Evolutionary conservation across 2,113 vertebrate species (phyloP).

Genomic region (Trichomycterus rosablanca): DNA sequence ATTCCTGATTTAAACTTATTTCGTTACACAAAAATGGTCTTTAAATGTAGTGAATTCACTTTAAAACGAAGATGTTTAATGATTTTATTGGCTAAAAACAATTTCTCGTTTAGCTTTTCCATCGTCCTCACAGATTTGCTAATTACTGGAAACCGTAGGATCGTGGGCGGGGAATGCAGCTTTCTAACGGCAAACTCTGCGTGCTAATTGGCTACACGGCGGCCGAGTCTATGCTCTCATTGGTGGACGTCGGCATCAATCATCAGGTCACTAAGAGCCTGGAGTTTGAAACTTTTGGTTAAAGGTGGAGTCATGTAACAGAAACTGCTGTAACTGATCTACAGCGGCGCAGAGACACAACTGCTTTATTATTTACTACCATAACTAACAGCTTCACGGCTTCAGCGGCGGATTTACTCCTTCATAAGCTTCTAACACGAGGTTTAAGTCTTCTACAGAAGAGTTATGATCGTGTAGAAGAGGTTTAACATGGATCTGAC

Average conservation of each 20-base stretch:
- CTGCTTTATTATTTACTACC: slow-evolving; percentile 66
- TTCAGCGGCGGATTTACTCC: neutral
- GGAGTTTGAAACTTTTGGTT: neutral
- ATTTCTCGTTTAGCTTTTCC: no score
- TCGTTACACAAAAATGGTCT: no score
- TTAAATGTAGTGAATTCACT: no score
- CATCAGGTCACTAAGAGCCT: neutral
- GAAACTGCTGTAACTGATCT: neutral
- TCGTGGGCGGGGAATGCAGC: neutral
- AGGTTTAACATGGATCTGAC: slow-evolving; percentile 19
- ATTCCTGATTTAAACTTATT: no score
- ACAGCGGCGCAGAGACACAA: slow-evolving; percentile 44
- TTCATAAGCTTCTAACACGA: neutral
- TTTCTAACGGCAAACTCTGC: neutral
- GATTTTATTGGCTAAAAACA: no score
- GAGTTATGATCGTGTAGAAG: no score
- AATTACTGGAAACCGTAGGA: neutral
- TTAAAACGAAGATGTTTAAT: no score
- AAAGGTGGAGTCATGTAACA: neutral
- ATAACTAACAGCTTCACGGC: slow-evolving; percentile 38
- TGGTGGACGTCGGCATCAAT: neutral
- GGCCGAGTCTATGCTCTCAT: neutral
- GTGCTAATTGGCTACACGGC: neutral
- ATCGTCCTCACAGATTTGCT: neutral
- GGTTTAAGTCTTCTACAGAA: neutral